A percentile compares a stretch with the other conserved stretches of the same genome.
Evolutionary conservation across 2,888 invertebrate genomes (phyloP).

Genomic region (Periphyllus acericola): DNA sequence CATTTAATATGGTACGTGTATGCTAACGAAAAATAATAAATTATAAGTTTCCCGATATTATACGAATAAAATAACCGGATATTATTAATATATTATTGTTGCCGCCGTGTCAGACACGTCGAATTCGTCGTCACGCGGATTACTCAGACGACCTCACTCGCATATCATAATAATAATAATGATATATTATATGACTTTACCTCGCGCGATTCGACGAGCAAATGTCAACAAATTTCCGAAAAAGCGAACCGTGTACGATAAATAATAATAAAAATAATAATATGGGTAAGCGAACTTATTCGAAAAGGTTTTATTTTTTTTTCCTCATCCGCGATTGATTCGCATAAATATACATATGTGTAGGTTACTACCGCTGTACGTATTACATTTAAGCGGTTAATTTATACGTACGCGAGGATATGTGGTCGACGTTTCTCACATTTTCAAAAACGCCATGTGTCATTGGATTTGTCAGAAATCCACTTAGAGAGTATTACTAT

Average conservation of each 20-base stretch:
- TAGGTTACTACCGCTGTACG: too few relatives aligned
- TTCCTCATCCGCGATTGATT: constrained; percentile 7
- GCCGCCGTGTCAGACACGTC: not conserved
- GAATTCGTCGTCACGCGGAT: not conserved
- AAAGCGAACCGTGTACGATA: not conserved
- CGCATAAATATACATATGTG: too few relatives aligned
- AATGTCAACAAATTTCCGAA: not conserved
- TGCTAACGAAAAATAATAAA: not conserved
- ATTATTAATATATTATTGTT: not conserved
- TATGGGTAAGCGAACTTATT: not conserved
- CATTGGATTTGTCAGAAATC: not conserved
- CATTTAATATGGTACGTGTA: too few relatives aligned
- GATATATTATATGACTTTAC: not conserved
- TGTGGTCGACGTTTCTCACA: not conserved
- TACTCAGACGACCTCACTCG: not conserved
- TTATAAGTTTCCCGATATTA: not conserved
- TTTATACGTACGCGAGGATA: not conserved
- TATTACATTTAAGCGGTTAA: not conserved
- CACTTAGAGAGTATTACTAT: not conserved
- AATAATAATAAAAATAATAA: too few relatives aligned
- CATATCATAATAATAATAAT: not conserved
- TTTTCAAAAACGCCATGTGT: not conserved
- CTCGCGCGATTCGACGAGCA: not conserved
- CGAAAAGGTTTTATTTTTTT: not conserved
- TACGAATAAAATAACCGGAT: not conserved